A percentile compares a stretch with the other conserved stretches of the same genome.
These are phyloP conservation scores for Cinclus cinclus DNA, from an alignment of 2,113 vertebrate species.

Conservation along the genomic window DNA sequence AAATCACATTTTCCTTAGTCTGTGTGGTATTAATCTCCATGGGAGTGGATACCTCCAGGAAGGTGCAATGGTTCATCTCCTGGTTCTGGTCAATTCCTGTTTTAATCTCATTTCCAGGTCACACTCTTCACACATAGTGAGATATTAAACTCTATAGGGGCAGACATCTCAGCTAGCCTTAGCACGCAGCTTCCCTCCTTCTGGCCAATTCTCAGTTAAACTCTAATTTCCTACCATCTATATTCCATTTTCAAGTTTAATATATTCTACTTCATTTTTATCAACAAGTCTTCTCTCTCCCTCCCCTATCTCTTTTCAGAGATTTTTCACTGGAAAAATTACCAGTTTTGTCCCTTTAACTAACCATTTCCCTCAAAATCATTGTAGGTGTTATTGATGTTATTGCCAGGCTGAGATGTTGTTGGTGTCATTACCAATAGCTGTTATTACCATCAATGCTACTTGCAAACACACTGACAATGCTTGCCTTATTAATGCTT, in stretches of 20 bases:
- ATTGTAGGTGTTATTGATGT: not conserved
- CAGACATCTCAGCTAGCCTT: not conserved
- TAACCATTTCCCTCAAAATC: not conserved
- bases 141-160: slow-evolving; percentile 44
- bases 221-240: slow-evolving; percentile 2
- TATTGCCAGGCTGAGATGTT: not conserved
- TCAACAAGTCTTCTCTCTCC: not conserved
- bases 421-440: not conserved
- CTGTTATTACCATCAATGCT: not conserved
- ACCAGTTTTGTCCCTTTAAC: not conserved
- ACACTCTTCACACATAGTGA: slow-evolving; percentile 1
- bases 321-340: not conserved
- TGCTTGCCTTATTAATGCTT: not conserved
- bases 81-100: slow-evolving; percentile 27
- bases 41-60: not conserved
- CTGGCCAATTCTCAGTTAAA: slow-evolving; percentile 23
- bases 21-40: slow-evolving; percentile 25
- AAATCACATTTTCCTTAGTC: slow-evolving; percentile 28
- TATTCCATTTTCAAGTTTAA: not conserved
- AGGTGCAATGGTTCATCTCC: slow-evolving; percentile 12
- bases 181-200: not conserved
- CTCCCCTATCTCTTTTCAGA: not conserved
- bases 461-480: not conserved
- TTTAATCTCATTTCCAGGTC: slow-evolving; percentile 54
- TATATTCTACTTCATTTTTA: not conserved